phyloP scores from a whole-genome alignment of 2,113 vertebrate species.

The Alethe diademata region DNA sequence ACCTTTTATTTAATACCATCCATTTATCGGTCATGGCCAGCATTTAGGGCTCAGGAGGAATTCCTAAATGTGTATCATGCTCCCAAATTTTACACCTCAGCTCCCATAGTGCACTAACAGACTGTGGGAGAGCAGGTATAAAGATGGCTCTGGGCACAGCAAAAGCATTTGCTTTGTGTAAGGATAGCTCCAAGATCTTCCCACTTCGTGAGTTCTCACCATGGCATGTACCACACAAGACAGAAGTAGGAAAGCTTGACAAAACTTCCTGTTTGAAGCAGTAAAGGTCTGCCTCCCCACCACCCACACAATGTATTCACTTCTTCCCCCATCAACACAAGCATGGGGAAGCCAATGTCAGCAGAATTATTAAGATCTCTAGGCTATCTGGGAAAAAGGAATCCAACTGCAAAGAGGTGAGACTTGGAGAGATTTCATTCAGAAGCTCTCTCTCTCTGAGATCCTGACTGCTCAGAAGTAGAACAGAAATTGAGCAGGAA shows the following conservation, averaged over 20 bases:
- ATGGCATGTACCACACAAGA: rapidly evolving
- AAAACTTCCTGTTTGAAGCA: background rate
- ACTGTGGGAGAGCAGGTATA: background rate
- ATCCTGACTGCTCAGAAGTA: background rate
- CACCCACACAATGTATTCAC: background rate
- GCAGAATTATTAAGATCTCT: background rate
- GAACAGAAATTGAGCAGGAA: conserved; percentile 22
- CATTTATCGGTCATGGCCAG: background rate
- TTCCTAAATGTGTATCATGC: rapidly evolving
- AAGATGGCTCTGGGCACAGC: background rate
- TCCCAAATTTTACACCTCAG: background rate
- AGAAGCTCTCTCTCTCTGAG: background rate
- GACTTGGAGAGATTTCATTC: background rate
- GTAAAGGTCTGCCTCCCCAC: background rate
- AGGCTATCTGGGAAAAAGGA: background rate
- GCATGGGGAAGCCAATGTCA: background rate
- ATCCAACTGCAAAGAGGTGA: background rate
- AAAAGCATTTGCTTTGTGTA: background rate
- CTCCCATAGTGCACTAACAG: background rate
- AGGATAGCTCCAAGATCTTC: background rate
- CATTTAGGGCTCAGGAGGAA: background rate
- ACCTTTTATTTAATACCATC: background rate
- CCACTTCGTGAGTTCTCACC: background rate
- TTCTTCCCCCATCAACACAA: background rate
- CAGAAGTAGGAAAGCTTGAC: background rate